A percentile compares a stretch with the other conserved stretches of the same genome.
phyloP scores from a whole-genome alignment of 2,113 vertebrate species.

The Corvus cornix region DNA sequence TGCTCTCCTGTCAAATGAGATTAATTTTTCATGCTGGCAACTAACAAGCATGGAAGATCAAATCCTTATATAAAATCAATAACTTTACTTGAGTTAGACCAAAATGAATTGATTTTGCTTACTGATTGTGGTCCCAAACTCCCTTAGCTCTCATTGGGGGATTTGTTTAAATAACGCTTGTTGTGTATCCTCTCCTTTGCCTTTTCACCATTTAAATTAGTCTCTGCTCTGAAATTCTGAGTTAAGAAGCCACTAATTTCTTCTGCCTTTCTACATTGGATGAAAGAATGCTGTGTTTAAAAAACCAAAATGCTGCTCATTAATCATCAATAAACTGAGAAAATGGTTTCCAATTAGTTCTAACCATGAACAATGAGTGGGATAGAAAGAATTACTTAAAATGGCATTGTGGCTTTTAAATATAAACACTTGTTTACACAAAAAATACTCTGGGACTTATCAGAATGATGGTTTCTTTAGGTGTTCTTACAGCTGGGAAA shows the following conservation, averaged over 20 bases:
- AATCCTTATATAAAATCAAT: slow-evolving; percentile 15
- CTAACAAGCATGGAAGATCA: not conserved
- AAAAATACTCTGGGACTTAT: not conserved
- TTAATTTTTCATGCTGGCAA: slow-evolving; percentile 1
- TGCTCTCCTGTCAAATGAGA: not conserved
- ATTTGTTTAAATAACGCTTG: not conserved
- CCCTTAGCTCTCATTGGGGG: not conserved
- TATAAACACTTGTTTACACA: slow-evolving; percentile 23
- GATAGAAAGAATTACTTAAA: not conserved
- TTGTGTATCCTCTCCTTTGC: not conserved
- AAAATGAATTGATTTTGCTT: slow-evolving; percentile 22
- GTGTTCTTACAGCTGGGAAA: not conserved
- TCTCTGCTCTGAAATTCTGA: slow-evolving; percentile 1
- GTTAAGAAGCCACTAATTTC: not conserved
- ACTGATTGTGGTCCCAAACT: not conserved
- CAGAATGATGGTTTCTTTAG: not conserved
- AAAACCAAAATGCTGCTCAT: not conserved
- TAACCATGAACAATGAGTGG: not conserved
- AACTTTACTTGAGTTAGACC: not conserved
- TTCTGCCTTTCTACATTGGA: not conserved
- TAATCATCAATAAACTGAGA: slow-evolving; percentile 4
- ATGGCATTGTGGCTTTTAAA: slow-evolving; percentile 5
- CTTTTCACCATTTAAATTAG: not conserved
- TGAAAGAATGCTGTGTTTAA: not conserved
- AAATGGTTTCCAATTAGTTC: not conserved